Evolutionary conservation across 2,797 vertebrate species (phyloP).

Genomic region (Pachyuromys duprasi): DNA sequence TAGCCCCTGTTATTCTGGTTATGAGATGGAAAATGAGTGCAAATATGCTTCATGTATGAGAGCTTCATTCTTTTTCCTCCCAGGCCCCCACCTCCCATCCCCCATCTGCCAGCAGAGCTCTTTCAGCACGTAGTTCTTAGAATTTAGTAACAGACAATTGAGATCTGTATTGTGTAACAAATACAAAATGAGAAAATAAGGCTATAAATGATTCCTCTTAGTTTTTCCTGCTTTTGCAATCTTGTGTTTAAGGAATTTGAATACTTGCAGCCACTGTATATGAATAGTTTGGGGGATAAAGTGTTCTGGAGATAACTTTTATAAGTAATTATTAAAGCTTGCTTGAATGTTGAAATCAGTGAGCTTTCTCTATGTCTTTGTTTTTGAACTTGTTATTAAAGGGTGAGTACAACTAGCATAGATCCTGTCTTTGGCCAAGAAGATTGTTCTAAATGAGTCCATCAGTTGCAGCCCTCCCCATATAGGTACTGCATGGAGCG

Average conservation of each 20-base stretch:
- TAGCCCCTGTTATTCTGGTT: background rate
- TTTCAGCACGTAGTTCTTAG: slow-evolving; percentile 49
- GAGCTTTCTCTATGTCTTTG: slow-evolving; percentile 48
- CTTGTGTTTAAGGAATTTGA: slow-evolving; percentile 63
- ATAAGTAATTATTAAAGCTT: slow-evolving; percentile 60
- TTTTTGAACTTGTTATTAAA: slow-evolving; percentile 61
- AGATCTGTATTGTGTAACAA: slow-evolving; percentile 46
- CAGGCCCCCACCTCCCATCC: background rate
- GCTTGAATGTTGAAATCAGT: slow-evolving; percentile 64
- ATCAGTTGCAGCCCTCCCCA: background rate
- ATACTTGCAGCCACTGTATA: slow-evolving; percentile 26
- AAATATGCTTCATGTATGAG: slow-evolving; percentile 29
- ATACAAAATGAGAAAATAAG: slow-evolving; percentile 47
- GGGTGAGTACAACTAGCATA: background rate
- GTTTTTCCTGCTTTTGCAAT: slow-evolving; percentile 61
- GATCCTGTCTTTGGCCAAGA: background rate
- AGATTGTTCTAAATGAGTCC: slow-evolving; percentile 18
- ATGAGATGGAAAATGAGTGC: slow-evolving; percentile 57
- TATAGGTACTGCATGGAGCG: background rate
- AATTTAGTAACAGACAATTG: slow-evolving; percentile 44
- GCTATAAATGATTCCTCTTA: slow-evolving; percentile 41
- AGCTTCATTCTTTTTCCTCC: slow-evolving; percentile 53
- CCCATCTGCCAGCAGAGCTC: background rate
- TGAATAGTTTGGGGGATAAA: background rate
- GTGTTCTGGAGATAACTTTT: slow-evolving; percentile 26